Evolutionary conservation across 2,797 vertebrate species (phyloP), one percentile per base, ranked within the genome.

Genomic region (Microctenopoma stevenorrisi): DNA sequence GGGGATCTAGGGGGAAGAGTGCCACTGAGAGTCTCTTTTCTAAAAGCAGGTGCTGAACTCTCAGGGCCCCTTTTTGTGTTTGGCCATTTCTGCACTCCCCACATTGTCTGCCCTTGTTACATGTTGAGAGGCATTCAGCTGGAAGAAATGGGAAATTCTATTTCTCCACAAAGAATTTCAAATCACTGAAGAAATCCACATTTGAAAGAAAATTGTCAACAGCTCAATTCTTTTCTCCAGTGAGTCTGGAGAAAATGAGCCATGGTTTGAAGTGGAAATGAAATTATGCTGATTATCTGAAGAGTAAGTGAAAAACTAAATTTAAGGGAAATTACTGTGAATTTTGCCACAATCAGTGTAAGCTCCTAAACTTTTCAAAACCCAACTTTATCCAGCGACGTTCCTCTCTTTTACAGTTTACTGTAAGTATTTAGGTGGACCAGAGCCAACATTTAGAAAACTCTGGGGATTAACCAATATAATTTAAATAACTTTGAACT

Each of bases 31-130:
- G 85, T 87, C 84, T 89, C 83, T 91, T 91, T 91, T 92, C 89
- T 92, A 94, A 94, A 93, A 93, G 91, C 93, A 93, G 90, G 89
- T 92, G 89, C 86, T 92, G 90, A 92, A 92, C 90, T 93, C 91
- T 89, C 91, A 90, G 86, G 85, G 89, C 90, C 89, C 81, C 88
- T 91, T 91, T 91, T 92, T 93, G 90, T 93, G 86, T 93, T 91
- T 90, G 88, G 84, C 88, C 92, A 90, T 93, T 91, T 93, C 85
- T 92, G 88, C 86, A 90, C 90, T 92, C 91, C 86, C 86, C 83
- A 87, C 89, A 91, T 92, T 89, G 84, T 91, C 88, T 90, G 83
- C 81, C 88, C 91, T 91, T 92, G 91, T 92, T 93, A 92, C 92
- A 92, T 88, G 91, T 92, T 91, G 91, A 92, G 90, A 92, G 91